A percentile compares a stretch with the other conserved stretches of the same genome.
Conservation (phyloP, 1,140 invertebrate species). For the Calephelis nemesis region DNA sequence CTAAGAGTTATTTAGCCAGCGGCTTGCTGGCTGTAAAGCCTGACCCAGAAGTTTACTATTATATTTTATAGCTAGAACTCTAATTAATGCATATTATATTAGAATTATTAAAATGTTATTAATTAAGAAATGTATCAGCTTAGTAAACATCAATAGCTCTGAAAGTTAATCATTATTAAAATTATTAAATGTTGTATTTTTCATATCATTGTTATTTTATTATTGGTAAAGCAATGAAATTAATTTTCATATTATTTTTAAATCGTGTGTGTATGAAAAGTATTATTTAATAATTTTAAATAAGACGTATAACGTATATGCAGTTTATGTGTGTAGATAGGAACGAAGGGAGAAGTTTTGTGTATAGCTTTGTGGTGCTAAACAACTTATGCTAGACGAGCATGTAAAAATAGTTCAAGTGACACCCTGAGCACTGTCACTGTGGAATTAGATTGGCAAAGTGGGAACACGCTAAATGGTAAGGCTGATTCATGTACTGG, state of each 20-base stretch:
- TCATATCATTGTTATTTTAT: conserved; percentile 32
- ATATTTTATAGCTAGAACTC: conserved; percentile 77
- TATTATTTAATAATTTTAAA: conserved; percentile 16
- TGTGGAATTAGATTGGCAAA: neutral
- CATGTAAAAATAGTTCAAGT: conserved; percentile 14
- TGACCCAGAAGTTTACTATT: conserved; percentile 62
- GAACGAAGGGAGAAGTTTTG: neutral
- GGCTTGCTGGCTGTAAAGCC: conserved; percentile 51
- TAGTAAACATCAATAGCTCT: conserved; percentile 79
- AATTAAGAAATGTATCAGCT: conserved; percentile 78
- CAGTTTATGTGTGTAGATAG: conserved; percentile 10
- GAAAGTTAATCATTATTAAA: conserved; percentile 76
- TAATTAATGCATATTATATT: conserved; percentile 76
- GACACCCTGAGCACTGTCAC: conserved; percentile 1
- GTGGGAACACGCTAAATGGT: conserved; percentile 54
- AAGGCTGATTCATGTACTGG: conserved; percentile 44
- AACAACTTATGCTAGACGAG: conserved; percentile 10
- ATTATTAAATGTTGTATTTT: conserved; percentile 75
- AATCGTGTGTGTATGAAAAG: conserved; percentile 4
- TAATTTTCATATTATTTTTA: neutral
- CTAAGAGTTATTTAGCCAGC: conserved; percentile 37
- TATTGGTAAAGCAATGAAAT: conserved; percentile 5
- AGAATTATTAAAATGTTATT: conserved; percentile 76
- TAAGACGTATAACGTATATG: conserved; percentile 9
- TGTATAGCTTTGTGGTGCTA: conserved; percentile 15